A percentile compares a stretch with the other conserved stretches of the same genome.
Evolutionary conservation across 1,140 invertebrate genomes (phyloP).

Genomic region (Belonocnema kinseyi): DNA sequence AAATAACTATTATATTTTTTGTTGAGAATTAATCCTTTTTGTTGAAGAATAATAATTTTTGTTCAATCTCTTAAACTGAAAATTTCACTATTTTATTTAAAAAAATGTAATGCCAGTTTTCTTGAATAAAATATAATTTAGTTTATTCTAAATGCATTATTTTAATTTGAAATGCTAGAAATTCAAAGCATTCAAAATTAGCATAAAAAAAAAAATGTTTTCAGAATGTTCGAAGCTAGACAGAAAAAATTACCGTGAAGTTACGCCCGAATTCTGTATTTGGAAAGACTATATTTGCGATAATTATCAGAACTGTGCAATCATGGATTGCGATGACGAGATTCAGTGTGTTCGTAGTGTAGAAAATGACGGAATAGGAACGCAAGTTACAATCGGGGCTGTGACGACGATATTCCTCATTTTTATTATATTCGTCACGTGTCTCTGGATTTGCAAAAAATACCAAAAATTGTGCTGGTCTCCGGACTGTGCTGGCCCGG

Average conservation of each 20-base stretch:
- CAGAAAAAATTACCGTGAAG: slow-evolving; percentile 19
- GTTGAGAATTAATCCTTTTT: no score
- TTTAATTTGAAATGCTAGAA: no score
- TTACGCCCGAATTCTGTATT: slow-evolving; percentile 56
- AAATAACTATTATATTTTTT: no score
- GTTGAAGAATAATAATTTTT: no score
- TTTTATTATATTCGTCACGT: slow-evolving; percentile 68
- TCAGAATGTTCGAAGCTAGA: slow-evolving; percentile 54
- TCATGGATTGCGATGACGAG: slow-evolving; percentile 63
- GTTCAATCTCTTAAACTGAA: no score
- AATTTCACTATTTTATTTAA: no score
- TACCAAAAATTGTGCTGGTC: slow-evolving; percentile 71
- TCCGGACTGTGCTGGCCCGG: slow-evolving; percentile 67
- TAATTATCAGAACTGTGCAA: slow-evolving; percentile 64
- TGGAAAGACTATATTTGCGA: slow-evolving; percentile 65
- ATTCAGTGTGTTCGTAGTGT: slow-evolving; percentile 49
- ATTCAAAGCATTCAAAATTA: no score
- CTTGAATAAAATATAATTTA: no score
- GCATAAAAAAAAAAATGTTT: neutral
- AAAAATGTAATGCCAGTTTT: no score
- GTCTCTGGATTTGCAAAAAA: slow-evolving; percentile 68
- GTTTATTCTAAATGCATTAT: no score
- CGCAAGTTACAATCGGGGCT: slow-evolving; percentile 69
- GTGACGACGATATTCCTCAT: slow-evolving; percentile 68
- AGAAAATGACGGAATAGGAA: slow-evolving; percentile 59